Evolutionary conservation across 2,888 invertebrate species (phyloP).

Genomic region (Lochmaea capreae): DNA sequence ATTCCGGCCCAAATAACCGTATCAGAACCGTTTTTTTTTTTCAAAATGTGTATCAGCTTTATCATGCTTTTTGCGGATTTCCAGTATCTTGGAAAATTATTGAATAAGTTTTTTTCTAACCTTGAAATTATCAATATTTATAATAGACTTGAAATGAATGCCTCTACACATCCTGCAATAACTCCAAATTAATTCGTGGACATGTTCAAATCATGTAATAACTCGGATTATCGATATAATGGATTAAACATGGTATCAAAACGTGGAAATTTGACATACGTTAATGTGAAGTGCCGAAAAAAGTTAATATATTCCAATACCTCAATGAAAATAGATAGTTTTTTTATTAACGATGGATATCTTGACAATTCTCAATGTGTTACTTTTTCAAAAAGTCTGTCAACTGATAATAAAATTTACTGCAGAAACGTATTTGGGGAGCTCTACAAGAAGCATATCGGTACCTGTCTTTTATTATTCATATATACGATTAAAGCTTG

Average conservation of each 20-base stretch:
- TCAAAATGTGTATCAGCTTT: no score
- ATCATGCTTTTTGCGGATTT: no score
- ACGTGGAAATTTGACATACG: constrained; percentile 10
- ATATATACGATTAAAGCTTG: no score
- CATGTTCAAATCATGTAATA: constrained; percentile 12
- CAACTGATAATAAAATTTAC: no score
- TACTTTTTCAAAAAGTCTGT: no score
- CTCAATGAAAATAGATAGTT: background rate
- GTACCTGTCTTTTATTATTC: no score
- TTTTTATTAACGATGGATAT: background rate
- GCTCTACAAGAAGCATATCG: no score
- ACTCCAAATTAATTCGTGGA: constrained; percentile 9
- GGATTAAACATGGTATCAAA: constrained; percentile 17
- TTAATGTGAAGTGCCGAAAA: background rate
- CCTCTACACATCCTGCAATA: constrained; percentile 6
- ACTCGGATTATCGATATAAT: background rate
- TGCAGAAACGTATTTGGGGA: no score
- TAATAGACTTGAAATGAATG: constrained; percentile 10
- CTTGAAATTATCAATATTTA: constrained; percentile 1
- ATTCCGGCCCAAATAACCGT: no score
- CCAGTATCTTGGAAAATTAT: no score
- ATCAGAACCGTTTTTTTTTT: no score
- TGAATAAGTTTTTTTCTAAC: background rate
- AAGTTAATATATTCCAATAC: background rate
- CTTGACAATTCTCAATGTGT: no score